These are phyloP conservation scores for Orientallactaga sibirica DNA, from an alignment of 2,797 vertebrate genomes.

Conservation along the genomic window DNA sequence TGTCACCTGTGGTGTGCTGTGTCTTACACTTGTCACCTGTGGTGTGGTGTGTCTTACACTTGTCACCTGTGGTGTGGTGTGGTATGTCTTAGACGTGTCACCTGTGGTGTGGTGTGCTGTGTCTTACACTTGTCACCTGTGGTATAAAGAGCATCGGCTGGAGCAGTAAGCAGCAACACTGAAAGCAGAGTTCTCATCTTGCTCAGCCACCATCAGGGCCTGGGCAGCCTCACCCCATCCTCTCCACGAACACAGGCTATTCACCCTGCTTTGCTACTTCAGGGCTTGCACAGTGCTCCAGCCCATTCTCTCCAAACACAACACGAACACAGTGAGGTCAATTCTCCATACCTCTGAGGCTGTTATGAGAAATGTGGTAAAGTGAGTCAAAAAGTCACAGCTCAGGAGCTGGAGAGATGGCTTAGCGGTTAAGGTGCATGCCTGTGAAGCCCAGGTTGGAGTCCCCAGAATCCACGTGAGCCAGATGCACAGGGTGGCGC, in stretches of 20 bases:
- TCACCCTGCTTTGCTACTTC: not conserved
- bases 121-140: not conserved
- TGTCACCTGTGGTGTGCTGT: too few relatives aligned
- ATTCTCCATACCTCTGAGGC: not conserved
- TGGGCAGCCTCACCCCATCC: not conserved
- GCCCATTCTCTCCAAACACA: not conserved
- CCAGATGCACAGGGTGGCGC: too few relatives aligned
- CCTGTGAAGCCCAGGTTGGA: too few relatives aligned
- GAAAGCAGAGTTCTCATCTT: conserved; percentile 39
- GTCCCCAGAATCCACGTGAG: too few relatives aligned
- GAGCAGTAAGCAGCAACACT: not conserved
- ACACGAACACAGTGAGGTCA: not conserved
- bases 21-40: not conserved
- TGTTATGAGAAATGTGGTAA: not conserved
- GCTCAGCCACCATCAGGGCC: not conserved
- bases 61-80: too few relatives aligned
- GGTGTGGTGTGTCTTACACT: too few relatives aligned
- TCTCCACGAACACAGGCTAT: not conserved
- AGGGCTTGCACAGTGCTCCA: not conserved
- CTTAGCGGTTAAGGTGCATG: too few relatives aligned
- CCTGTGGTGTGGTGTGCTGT: too few relatives aligned
- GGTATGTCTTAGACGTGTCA: too few relatives aligned
- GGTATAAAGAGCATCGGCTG: not conserved
- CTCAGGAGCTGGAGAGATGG: not conserved
- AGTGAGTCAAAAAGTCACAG: conserved; percentile 1